phyloP scores from a whole-genome alignment of 1,140 invertebrate species.

The Cyclina sinensis region DNA sequence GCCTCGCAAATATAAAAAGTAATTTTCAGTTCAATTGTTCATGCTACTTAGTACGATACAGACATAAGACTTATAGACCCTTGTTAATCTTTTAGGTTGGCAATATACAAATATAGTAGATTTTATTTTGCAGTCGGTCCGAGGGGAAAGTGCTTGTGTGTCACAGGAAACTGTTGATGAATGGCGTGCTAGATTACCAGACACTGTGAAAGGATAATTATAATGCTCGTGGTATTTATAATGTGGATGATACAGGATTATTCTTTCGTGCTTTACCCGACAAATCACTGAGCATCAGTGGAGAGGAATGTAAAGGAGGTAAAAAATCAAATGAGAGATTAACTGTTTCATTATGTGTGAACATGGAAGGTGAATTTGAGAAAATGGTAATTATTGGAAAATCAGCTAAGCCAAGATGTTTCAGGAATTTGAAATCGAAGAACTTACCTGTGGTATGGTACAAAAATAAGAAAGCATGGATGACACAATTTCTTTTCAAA shows the following conservation, averaged over 20 bases:
- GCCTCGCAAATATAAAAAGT: too few relatives aligned
- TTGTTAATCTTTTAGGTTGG: too few relatives aligned
- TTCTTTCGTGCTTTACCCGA: conserved; percentile 21
- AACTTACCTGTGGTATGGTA: background rate
- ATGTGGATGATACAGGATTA: too few relatives aligned
- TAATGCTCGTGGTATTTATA: background rate
- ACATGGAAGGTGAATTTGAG: conserved; percentile 41
- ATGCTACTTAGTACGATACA: too few relatives aligned
- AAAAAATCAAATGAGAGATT: conserved; percentile 9
- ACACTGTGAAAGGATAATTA: background rate
- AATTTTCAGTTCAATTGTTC: too few relatives aligned
- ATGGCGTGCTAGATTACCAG: background rate
- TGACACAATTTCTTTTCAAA: conserved; percentile 66
- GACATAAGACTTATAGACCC: too few relatives aligned
- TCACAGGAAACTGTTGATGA: background rate
- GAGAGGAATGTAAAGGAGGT: conserved; percentile 30
- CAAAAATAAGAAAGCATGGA: conserved; percentile 53
- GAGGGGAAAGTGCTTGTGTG: conserved; percentile 19
- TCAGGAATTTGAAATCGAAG: background rate
- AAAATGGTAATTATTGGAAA: conserved; percentile 18
- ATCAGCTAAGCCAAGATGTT: background rate
- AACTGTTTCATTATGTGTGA: conserved; percentile 30
- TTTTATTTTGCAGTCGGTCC: too few relatives aligned
- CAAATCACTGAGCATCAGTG: background rate
- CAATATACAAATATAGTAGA: too few relatives aligned